Percentiles rank a stretch among this genome's conserved stretches.
Evolutionary conservation across 2,113 vertebrate genomes (phyloP).

Genomic region (Seriola dumerili): DNA sequence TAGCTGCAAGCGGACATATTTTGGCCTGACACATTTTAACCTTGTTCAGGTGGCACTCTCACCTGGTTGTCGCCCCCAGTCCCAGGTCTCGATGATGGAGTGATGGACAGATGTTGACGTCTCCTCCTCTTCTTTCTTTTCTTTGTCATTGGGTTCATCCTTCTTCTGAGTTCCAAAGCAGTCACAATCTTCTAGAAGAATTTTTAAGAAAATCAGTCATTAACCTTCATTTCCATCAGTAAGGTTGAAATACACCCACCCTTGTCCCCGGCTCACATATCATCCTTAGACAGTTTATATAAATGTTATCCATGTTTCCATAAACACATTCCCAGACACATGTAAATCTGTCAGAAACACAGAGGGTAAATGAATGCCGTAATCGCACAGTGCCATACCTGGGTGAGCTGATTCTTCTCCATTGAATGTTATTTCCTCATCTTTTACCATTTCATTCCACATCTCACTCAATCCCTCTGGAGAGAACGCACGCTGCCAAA

Average conservation of each 20-base stretch:
- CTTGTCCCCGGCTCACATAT: background rate
- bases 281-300: background rate
- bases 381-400: slow-evolving; percentile 72
- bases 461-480: slow-evolving; percentile 96
- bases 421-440: slow-evolving; percentile 94
- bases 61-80: slow-evolving; percentile 98
- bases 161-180: slow-evolving; percentile 91
- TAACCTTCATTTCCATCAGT: background rate
- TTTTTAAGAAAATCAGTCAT: background rate
- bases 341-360: background rate
- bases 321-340: background rate
- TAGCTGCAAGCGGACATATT: background rate
- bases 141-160: slow-evolving; percentile 95
- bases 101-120: slow-evolving; percentile 86
- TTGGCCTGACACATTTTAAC: background rate
- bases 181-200: slow-evolving; percentile 91
- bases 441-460: slow-evolving; percentile 99
- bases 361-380: background rate
- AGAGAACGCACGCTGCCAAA: slow-evolving; percentile 93
- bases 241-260: background rate
- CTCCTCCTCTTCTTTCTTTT: slow-evolving; percentile 99
- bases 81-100: slow-evolving; percentile 98
- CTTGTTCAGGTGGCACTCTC: slow-evolving; percentile 42
- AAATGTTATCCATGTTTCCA: background rate
- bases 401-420: slow-evolving; percentile 90